A percentile compares a stretch with the other conserved stretches of the same genome.
These are phyloP conservation scores for Gnatocerus cornutus DNA, from an alignment of 2,888 invertebrate species.

Conservation along the genomic window DNA sequence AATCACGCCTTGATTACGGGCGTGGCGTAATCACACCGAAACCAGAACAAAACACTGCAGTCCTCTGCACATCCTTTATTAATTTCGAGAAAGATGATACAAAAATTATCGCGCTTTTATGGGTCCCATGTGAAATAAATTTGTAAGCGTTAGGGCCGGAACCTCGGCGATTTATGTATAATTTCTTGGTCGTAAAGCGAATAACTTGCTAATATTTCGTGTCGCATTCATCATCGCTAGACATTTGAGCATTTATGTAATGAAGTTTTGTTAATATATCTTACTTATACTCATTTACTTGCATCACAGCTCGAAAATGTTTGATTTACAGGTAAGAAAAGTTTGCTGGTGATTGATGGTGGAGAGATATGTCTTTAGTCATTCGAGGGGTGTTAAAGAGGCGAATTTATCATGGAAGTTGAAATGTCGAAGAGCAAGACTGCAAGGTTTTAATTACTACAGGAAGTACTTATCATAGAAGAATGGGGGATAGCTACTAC, in stretches of 20 bases:
- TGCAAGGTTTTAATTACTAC: neutral
- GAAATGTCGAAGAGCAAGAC: slow-evolving; percentile 17
- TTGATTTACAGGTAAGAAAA: slow-evolving; percentile 47
- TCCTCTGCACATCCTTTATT: slow-evolving; percentile 1
- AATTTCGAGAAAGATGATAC: neutral
- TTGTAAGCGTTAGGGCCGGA: slow-evolving; percentile 23
- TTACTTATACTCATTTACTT: slow-evolving; percentile 45
- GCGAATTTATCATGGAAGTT: slow-evolving; percentile 12
- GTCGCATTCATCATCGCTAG: slow-evolving; percentile 45
- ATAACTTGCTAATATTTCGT: slow-evolving; percentile 44
- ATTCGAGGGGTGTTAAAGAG: slow-evolving; percentile 1
- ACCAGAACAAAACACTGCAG: slow-evolving; percentile 4
- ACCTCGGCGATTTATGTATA: slow-evolving; percentile 29
- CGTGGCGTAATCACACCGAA: slow-evolving; percentile 28
- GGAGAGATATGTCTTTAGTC: slow-evolving; percentile 17
- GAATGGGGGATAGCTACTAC: too few relatives aligned
- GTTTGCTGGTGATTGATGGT: slow-evolving; percentile 36
- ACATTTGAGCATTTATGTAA: slow-evolving; percentile 46
- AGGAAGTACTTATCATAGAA: neutral
- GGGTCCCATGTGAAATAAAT: slow-evolving; percentile 13
- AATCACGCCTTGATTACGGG: slow-evolving; percentile 40
- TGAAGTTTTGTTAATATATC: slow-evolving; percentile 49
- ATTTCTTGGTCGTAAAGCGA: slow-evolving; percentile 31
- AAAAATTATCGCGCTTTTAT: slow-evolving; percentile 8
- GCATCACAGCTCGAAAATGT: slow-evolving; percentile 29